A percentile compares a stretch with the other conserved stretches of the same genome.
Conservation (phyloP, 2,888 invertebrate genomes). For the Brachyptera risi region DNA sequence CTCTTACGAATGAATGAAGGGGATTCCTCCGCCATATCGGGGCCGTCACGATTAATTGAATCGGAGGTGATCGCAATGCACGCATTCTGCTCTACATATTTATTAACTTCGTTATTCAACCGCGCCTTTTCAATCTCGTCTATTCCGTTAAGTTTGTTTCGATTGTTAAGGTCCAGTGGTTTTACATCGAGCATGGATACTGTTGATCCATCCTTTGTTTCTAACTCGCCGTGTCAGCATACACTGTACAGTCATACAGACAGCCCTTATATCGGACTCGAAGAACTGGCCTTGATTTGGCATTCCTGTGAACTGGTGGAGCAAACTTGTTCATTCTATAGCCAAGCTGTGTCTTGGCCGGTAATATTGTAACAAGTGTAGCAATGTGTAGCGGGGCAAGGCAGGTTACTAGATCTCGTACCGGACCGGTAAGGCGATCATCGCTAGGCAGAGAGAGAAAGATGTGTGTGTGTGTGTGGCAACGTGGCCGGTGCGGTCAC, state of each 20-base stretch:
- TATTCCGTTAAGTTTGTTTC: slow-evolving; percentile 2
- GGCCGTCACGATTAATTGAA: slow-evolving; percentile 11
- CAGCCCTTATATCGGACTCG: slow-evolving; percentile 23
- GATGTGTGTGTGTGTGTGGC: slow-evolving; percentile 14
- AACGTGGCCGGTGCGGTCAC: slow-evolving; percentile 28
- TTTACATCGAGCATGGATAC: slow-evolving; percentile 3
- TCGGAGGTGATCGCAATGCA: neutral
- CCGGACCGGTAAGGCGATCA: neutral
- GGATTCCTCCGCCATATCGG: neutral
- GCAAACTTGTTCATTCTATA: slow-evolving; percentile 11
- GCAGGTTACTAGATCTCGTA: neutral
- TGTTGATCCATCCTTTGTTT: slow-evolving; percentile 4
- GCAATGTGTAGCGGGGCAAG: slow-evolving; percentile 2
- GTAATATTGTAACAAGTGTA: slow-evolving; percentile 11
- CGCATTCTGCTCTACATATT: slow-evolving; percentile 19
- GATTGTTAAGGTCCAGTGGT: slow-evolving; percentile 10
- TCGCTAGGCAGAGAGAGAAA: no score
- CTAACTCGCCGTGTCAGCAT: slow-evolving; percentile 10
- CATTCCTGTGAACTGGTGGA: slow-evolving; percentile 25
- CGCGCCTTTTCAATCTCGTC: neutral
- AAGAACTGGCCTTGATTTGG: slow-evolving; percentile 24
- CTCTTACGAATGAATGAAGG: neutral
- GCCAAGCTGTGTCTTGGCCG: slow-evolving; percentile 8
- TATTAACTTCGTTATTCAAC: slow-evolving; percentile 3
- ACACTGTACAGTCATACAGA: no score